Evolutionary conservation across 2,888 invertebrate species (phyloP), one percentile per base, ranked within the genome.

Genomic region (Gastrophysa polygoni): DNA sequence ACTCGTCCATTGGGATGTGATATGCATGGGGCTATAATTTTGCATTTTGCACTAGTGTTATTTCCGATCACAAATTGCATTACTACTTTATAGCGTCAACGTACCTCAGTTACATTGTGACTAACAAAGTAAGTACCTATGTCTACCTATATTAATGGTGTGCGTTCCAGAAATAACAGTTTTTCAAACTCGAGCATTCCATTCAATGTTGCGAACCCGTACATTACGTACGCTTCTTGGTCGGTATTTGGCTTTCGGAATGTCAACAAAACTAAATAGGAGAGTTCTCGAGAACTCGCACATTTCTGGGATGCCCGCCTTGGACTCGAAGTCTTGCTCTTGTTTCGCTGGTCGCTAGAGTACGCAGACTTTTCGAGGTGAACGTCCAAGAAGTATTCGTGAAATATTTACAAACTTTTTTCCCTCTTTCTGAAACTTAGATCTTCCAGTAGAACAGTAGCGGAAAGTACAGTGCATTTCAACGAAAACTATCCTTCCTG

Each of bases 101-200:
- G n/a, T n/a, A n/a, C n/a, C n/a, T n/a, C n/a, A n/a, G n/a, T n/a
- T n/a, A 51, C 21, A 16, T 21, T 16, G 1, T 5, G 24, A 44
- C 14, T n/a, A 44, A 54, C 38, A 54, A 57, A 43, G 38, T 49
- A 17, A 24, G n/a, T n/a, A n/a, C n/a, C n/a, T n/a, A n/a, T n/a
- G n/a, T n/a, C n/a, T n/a, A n/a, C n/a, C n/a, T n/a, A n/a, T n/a
- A n/a, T n/a, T n/a, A n/a, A 24, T 24, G 21, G 43, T 43, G 21
- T 50, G 50, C 57, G 50, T 57, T 34, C 57, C 57, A 57, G 57
- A 57, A 57, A 57, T 57, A 57, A 57, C 57, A 48, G 48, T 49
- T 57, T 57, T 57, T 50, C 43, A 38, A 57, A 43, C 5, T 24
- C 20, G 48, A 16, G 18, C 34, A 57, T 47, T 57, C 47, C 48